phyloP scores from a whole-genome alignment of 1,140 invertebrate species.

The Hyposmocoma kahamanoa region DNA sequence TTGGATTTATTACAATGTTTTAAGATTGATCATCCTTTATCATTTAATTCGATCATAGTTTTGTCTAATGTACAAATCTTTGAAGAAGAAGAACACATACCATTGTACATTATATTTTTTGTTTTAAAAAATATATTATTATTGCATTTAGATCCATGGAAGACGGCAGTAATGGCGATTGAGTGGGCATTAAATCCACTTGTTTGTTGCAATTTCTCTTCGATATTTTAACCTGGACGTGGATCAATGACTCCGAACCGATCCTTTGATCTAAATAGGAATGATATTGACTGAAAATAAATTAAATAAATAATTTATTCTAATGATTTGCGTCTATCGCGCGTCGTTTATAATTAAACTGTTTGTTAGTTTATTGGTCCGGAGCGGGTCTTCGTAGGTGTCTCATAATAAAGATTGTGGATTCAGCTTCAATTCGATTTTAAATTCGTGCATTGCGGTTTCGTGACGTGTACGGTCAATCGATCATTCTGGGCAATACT shows the following conservation, averaged over 20 bases:
- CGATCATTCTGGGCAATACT: too few species aligned
- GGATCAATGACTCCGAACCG: slow-evolving; percentile 3
- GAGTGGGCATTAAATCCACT: background rate
- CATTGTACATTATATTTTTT: too few species aligned
- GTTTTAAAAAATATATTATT: too few species aligned
- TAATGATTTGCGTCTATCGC: slow-evolving; percentile 26
- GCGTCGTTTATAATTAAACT: slow-evolving; percentile 35
- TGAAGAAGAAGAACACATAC: too few species aligned
- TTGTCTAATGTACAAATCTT: too few species aligned
- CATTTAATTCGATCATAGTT: too few species aligned
- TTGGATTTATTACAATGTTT: too few species aligned
- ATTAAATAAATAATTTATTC: slow-evolving; percentile 38
- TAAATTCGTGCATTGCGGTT: too few species aligned
- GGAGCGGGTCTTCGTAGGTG: slow-evolving; percentile 14
- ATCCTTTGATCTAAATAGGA: slow-evolving; percentile 41
- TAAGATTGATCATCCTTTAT: too few species aligned
- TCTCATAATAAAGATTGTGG: too few species aligned
- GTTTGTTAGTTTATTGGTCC: slow-evolving; percentile 35
- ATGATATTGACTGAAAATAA: slow-evolving; percentile 48
- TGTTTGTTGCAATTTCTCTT: background rate
- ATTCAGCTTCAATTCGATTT: too few species aligned
- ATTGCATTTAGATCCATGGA: background rate
- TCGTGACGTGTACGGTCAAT: too few species aligned
- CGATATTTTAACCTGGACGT: background rate
- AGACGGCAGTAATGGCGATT: background rate